Base-by-base conservation (phyloP, 53 echinoderm and acorn worm genomes). In the Patiria pectinifera region DNA sequence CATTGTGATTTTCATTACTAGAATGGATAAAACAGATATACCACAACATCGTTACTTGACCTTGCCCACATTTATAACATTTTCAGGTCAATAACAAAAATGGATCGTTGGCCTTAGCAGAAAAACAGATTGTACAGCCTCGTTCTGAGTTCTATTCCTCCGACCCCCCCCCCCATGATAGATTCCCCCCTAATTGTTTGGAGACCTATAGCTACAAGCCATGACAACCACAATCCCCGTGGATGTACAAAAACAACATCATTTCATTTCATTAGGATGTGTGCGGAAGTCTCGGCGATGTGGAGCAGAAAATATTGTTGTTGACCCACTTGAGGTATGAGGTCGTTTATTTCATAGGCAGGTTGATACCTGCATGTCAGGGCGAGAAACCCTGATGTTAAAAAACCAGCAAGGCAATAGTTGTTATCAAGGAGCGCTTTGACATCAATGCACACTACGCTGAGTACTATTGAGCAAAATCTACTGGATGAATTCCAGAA, bases 331-430 rank as follows among this genome's bases (percentile, higher is more conserved):
- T 85, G 19, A 43, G 69, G 45, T 43, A 46, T 11, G 19, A 23
- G 66, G 45, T 69, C 66, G 63, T 85, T 69, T 66, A 70, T 85
- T 85, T 85, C 45, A 43, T 25, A 70, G 66, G 62, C 25, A 66
- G 66, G 24, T 35, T 25, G 85, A 14, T 7, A 66, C 12, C 4
- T 2, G 66, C 6, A 66, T 66, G 66, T 66, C 4, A 66, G 66
- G 4, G 15, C 66, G 66, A 66, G 19, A 66, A 12, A 53, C 83
- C 83, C 83, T 63, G 83, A 63, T 83, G 83, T 60, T 62, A 26
- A 3, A 59, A 26, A 26, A 69, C 4, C 21, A 18, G 53, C 10
- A 74, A 74, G 19, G 24, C 74, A n/a, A 24, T 5, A 74, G 74
- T 74, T 21, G 23, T 66, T 18, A 18, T 66, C 66, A 2, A 18